Evolutionary conservation across 92 coral and sea anemone species (phyloP), one percentile per base, ranked within the genome.

Genomic region (Paramuricea clavata): DNA sequence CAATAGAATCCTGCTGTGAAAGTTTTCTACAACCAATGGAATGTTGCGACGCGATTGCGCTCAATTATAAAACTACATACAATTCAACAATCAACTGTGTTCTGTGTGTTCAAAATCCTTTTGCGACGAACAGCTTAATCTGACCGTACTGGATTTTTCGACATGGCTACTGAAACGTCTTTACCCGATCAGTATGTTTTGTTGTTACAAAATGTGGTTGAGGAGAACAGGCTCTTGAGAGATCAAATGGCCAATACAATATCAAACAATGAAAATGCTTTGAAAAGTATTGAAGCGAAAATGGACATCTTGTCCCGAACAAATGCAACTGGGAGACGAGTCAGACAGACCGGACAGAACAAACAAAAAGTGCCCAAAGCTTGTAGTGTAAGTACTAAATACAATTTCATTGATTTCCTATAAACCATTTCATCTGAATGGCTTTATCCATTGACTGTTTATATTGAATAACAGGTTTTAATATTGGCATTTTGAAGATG

Each of bases 281-380:
- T n/a, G n/a, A n/a, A n/a, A n/a, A n/a, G n/a, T n/a, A n/a, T 61
- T 30, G 21, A 61, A 2, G 17, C 2, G 12, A 61, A 61, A 12
- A 61, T 61, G 5, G 69, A 61, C 5, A 61, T 23, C 69, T 1
- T 61, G 69, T 1, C 3, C 31, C 69, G 17, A 23, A 61, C 69
- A 23, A 30, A 11, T 30, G n/a, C n/a, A n/a, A 10, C 31, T 30
- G 35, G 69, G 28, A 61, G 69, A 61, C 69, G 69, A 61, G 69
- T 61, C 35, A 61, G 69, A 61, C 69, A 61, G 12, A 61, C 69
- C 30, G 69, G 69, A n/a, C 69, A 61, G 12, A 25, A 61, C 12
- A 61, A 1, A 30, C 69, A 61, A 2, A 61, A 23, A 61, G 69
- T 61, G 69, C 69, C 69, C 69, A 61, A 61, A 12, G 69, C 69